Base-by-base conservation (phyloP, 2,113 vertebrate genomes). In the Bos javanicus region DNA sequence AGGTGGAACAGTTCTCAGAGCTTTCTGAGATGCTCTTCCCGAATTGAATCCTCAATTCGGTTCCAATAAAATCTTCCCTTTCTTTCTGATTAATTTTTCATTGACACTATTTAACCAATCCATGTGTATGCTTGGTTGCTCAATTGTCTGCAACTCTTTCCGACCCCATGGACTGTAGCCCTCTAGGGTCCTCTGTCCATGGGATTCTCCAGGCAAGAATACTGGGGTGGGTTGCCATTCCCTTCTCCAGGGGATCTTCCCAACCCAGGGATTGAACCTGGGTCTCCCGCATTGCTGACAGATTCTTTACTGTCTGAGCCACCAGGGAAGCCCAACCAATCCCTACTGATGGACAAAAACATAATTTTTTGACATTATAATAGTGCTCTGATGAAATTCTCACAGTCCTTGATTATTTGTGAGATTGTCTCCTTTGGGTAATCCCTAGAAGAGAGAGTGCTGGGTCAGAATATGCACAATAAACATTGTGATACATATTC, bases 241-340 rank as follows among this genome's bases (percentile, higher is more conserved):
- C 67, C n/a, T 74, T 74, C n/a, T 74, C 67, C 19, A 23, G 10
- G n/a, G n/a, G 19, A 71, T 71, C 67, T 71, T 71, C 67, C n/a
- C 39, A 19, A 71, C n/a, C 67, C 67, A 74, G n/a, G 19, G n/a
- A 74, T 23, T 36, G 64, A 71, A 71, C n/a, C 5, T 0, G 0
- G 33, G n/a, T 71, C n/a, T 71, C 19, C n/a, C 11, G n/a, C 64
- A 71, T 11, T 12, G 17, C 19, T 36, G n/a, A 36, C 9, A 71
- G 64, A 71, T 36, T 71, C 64, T 71, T 36, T 36, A 71, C n/a
- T 36, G n/a, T 21, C 64, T 71, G 9, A 71, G 64, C 64, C 64
- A 71, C 9, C n/a, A 71, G n/a, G n/a, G 9, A 71, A 71, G 64
- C n/a, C 64, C 64, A 71, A 67, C 19, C 19, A 83, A 54, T 56